These are phyloP conservation scores for Acanthurus lineatus DNA, from an alignment of 2,797 vertebrate genomes.

Conservation along the genomic window DNA sequence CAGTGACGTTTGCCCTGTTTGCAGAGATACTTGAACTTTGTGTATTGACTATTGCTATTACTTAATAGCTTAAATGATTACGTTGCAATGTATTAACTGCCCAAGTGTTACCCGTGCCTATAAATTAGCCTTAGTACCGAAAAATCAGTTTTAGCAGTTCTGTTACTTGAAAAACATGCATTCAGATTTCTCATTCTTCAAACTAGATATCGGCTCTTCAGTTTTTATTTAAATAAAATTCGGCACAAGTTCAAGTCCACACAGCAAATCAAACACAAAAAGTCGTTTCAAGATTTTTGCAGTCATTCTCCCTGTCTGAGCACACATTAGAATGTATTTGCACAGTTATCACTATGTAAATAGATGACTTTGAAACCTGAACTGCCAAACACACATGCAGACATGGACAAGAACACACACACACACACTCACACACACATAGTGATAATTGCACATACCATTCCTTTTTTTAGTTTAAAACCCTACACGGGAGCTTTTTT, in stretches of 20 bases:
- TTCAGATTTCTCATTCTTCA: neutral
- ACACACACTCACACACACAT: slow-evolving; percentile 11
- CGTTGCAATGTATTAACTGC: neutral
- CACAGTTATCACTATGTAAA: slow-evolving; percentile 44
- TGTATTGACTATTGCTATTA: slow-evolving; percentile 8
- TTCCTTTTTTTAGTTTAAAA: slow-evolving; percentile 21
- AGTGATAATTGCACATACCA: neutral
- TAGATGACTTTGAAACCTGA: slow-evolving; percentile 34
- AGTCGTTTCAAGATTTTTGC: neutral
- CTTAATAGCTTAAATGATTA: slow-evolving; percentile 16
- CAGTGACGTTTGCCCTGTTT: slow-evolving; percentile 23
- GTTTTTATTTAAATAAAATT: slow-evolving; percentile 5
- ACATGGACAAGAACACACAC: slow-evolving; percentile 9
- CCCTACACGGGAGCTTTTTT: slow-evolving; percentile 11
- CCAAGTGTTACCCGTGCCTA: neutral
- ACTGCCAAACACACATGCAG: neutral
- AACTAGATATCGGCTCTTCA: slow-evolving; percentile 9
- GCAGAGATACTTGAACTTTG: slow-evolving; percentile 37
- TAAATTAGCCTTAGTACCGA: neutral
- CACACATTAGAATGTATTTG: slow-evolving; percentile 48
- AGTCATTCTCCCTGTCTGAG: slow-evolving; percentile 1
- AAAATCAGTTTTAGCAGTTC: slow-evolving; percentile 5
- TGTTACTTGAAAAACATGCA: neutral
- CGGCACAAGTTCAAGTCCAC: slow-evolving; percentile 1
- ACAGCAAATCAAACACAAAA: slow-evolving; percentile 27